These are phyloP conservation scores for Myiozetetes cayanensis DNA, from an alignment of 2,113 vertebrate species.

Conservation along the genomic window DNA sequence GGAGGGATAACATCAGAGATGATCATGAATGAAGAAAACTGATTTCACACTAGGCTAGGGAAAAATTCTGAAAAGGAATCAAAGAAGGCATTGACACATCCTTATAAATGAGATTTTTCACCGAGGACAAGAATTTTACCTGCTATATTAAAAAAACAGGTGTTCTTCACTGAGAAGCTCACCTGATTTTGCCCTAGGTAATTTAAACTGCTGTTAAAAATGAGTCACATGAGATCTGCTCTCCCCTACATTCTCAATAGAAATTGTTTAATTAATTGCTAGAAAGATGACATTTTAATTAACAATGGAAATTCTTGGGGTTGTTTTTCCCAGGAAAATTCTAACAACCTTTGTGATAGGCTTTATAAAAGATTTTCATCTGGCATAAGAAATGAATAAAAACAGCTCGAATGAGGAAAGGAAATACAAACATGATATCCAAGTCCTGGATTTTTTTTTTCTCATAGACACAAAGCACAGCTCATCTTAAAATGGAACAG, in stretches of 20 bases:
- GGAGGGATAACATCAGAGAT: not conserved
- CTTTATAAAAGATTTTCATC: not conserved
- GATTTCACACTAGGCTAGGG: not conserved
- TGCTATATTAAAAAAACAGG: not conserved
- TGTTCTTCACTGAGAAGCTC: not conserved
- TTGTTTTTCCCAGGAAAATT: not conserved
- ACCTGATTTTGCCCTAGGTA: not conserved
- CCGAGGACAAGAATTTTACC: not conserved
- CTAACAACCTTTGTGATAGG: not conserved
- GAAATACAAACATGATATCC: not conserved
- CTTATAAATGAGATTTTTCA: not conserved
- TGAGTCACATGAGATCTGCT: not conserved
- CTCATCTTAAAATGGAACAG: not conserved
- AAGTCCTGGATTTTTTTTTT: not conserved
- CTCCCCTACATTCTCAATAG: not conserved
- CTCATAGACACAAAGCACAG: not conserved
- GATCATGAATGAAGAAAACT: not conserved
- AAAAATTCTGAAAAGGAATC: not conserved
- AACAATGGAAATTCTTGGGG: not conserved
- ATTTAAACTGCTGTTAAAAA: not conserved
- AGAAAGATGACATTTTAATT: constrained; percentile 1
- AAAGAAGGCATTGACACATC: not conserved
- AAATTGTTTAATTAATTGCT: constrained; percentile 6
- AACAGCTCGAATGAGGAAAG: not conserved
- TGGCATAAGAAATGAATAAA: not conserved